Base-by-base conservation (phyloP, 2,113 vertebrate species). In the Willisornis vidua region DNA sequence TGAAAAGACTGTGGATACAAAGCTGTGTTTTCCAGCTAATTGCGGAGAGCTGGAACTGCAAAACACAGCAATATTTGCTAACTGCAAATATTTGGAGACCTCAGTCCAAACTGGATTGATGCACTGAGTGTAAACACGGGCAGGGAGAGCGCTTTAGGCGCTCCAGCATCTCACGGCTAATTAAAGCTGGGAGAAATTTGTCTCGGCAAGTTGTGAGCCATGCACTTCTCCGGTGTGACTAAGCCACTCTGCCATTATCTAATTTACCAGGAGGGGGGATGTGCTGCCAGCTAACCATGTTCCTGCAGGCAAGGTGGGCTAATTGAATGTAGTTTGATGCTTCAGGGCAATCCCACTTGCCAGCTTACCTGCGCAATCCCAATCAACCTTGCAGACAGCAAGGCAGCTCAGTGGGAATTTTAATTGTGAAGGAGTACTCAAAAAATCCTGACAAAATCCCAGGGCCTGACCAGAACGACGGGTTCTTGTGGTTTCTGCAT, bases 131-230 rank as follows among this genome's bases (percentile, higher is more conserved):
- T 86, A 95, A 95, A 96, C 80, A 94, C 0, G 3, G 83, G 79
- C 86, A 94, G 63, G 48, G 45, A 78, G 57, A 81, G 67, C 45
- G 87, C 79, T 93, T 45, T 37, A 85, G 82, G 92, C 78, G 35
- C 48, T 88, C 78, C 33, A 59, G 43, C 72, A 93, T 83, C 93
- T 95, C 82, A 68, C 0, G 3, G 84, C 68, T 93, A 92, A 97
- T 96, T 93, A 94, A 93, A 93, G 54, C 65, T 48, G 65, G 61
- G 76, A 93, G 88, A 73, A 95, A 94, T 94, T 93, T 88, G 92
- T 89, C 92, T 95, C 76, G 63, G 90, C 95, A 96, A 85, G 94
- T 95, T 92, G 90, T 25, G 75, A 91, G 68, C 85, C 82, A n/a
- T 86, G 83, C 90, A 86, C 35, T 71, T 74, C 82, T 61, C 70